Evolutionary conservation across 2,888 invertebrate genomes (phyloP).

Genomic region (Vesta saturnalis): DNA sequence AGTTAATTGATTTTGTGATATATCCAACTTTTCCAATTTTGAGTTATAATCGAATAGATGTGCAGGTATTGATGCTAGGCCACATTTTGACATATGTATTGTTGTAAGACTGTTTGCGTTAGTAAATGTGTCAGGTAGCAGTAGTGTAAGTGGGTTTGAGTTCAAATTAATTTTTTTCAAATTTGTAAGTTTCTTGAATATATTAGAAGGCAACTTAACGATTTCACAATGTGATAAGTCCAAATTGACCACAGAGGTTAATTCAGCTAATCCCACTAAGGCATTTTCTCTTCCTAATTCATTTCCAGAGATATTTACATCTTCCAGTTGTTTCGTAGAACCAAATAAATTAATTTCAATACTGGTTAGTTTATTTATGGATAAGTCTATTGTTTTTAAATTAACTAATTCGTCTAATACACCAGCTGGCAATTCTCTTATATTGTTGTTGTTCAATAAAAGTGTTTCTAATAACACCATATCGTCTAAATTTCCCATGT

Average conservation of each 20-base stretch:
- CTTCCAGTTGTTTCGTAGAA: constrained; percentile 33
- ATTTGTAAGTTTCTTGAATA: constrained; percentile 11
- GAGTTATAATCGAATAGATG: constrained; percentile 40
- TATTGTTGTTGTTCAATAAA: constrained; percentile 40
- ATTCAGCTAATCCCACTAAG: constrained; percentile 19
- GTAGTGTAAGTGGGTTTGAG: constrained; percentile 23
- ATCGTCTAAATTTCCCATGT: constrained; percentile 42
- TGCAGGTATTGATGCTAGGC: constrained; percentile 26
- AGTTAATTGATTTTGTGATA: constrained; percentile 39
- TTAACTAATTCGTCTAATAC: constrained; percentile 42
- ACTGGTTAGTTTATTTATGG: constrained; percentile 37
- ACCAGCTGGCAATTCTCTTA: constrained; percentile 37
- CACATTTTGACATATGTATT: constrained; percentile 36
- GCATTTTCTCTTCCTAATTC: constrained; percentile 9
- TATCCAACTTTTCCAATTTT: constrained; percentile 38
- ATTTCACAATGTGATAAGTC: constrained; percentile 22
- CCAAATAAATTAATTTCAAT: constrained; percentile 44
- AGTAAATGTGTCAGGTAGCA: constrained; percentile 30
- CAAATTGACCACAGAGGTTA: constrained; percentile 6
- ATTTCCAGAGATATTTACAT: constrained; percentile 38
- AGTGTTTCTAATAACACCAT: constrained; percentile 36
- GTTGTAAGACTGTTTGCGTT: constrained; percentile 16
- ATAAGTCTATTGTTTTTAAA: constrained; percentile 40
- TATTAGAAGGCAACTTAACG: not conserved
- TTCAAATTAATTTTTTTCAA: constrained; percentile 19